Conservation (phyloP, 2,797 vertebrate genomes). For the Denticeps clupeoides region DNA sequence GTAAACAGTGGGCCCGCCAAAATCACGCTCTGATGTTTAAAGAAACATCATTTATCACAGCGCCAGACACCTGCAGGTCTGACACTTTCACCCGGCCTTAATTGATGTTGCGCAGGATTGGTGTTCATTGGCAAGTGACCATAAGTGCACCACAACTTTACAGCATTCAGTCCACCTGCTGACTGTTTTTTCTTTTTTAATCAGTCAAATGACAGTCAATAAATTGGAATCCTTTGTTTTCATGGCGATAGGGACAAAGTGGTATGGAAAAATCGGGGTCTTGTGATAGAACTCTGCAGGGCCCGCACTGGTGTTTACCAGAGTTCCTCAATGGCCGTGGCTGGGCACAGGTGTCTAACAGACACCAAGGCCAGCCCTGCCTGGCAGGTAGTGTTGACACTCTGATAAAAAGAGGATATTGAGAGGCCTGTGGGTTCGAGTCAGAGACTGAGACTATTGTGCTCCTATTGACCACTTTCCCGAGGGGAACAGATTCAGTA, state of each 20-base stretch:
- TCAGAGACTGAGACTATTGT: conserved; percentile 16
- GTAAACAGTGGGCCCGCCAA: conserved; percentile 60
- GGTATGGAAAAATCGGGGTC: too few relatives aligned
- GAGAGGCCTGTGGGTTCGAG: conserved; percentile 9
- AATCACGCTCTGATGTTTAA: conserved; percentile 64
- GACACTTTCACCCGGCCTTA: conserved; percentile 57
- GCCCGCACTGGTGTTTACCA: too few relatives aligned
- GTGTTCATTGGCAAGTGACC: too few relatives aligned
- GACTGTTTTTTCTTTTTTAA: too few relatives aligned
- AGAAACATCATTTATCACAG: conserved; percentile 74
- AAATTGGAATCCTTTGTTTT: too few relatives aligned
- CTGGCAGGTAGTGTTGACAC: conserved; percentile 27
- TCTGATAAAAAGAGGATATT: conserved; percentile 20
- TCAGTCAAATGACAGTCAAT: too few relatives aligned
- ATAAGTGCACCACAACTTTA: too few relatives aligned
- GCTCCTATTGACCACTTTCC: conserved; percentile 1
- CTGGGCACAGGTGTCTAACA: conserved; percentile 6
- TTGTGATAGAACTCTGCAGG: too few relatives aligned
- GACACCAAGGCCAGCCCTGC: conserved; percentile 21
- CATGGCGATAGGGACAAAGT: too few relatives aligned
- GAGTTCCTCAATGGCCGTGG: too few relatives aligned
- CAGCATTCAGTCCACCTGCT: too few relatives aligned
- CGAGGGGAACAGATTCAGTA: not conserved
- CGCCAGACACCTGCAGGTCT: conserved; percentile 63
- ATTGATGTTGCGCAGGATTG: conserved; percentile 25